Evolutionary conservation across 2,797 vertebrate species (phyloP).

Genomic region (Acanthornis magna): DNA sequence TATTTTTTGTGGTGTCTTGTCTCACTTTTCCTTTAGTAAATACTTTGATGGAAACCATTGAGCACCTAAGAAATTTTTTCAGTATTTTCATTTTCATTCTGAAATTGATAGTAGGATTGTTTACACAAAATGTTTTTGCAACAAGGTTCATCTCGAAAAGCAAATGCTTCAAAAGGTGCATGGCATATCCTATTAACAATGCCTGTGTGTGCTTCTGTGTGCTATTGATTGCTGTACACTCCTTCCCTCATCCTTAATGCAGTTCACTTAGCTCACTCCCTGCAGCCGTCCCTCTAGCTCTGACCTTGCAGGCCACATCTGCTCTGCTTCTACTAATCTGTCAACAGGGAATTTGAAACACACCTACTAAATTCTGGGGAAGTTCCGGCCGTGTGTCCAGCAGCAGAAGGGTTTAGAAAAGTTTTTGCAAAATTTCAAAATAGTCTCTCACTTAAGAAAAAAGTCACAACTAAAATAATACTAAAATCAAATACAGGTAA

Average conservation of each 20-base stretch:
- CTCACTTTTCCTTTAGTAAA: not conserved
- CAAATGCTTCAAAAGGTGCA: not conserved
- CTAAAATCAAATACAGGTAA: not conserved
- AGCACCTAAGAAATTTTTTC: not conserved
- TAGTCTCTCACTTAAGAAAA: not conserved
- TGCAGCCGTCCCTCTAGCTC: not conserved
- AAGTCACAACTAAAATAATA: not conserved
- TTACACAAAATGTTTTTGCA: not conserved
- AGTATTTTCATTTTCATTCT: not conserved
- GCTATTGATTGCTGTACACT: not conserved
- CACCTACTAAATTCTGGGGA: not conserved
- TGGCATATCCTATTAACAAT: not conserved
- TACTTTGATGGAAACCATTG: not conserved
- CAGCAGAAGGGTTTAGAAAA: not conserved
- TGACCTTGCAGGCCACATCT: not conserved
- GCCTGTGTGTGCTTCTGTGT: not conserved
- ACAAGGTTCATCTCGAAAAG: not conserved
- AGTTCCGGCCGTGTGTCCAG: accelerated
- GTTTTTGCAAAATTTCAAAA: not conserved
- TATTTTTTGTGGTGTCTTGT: not conserved
- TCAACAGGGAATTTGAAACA: not conserved
- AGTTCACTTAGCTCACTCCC: not conserved
- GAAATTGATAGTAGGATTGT: not conserved
- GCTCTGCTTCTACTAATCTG: not conserved
- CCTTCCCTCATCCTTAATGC: not conserved